Conservation (phyloP, 2,797 vertebrate species). For the Triplophysa bombifrons region DNA sequence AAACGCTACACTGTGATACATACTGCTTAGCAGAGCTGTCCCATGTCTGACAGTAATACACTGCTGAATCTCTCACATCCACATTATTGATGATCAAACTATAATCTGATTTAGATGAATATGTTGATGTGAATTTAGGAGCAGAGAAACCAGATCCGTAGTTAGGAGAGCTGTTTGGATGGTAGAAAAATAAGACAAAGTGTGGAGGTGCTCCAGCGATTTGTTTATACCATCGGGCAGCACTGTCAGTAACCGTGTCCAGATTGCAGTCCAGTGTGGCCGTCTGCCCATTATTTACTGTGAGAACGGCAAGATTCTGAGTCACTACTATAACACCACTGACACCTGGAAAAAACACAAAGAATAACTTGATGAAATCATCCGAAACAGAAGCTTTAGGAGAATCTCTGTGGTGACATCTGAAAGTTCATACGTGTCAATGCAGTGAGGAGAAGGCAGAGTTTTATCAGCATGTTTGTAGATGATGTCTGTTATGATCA, state of each 20-base stretch:
- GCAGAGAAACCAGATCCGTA: constrained; percentile 59
- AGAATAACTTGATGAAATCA: neutral
- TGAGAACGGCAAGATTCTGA: constrained; percentile 52
- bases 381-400: neutral
- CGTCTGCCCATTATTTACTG: constrained; percentile 58
- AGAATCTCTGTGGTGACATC: neutral
- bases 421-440: neutral
- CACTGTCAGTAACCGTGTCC: constrained; percentile 20
- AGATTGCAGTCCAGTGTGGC: constrained; percentile 65
- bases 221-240: constrained; percentile 42
- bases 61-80: neutral
- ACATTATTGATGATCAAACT: neutral
- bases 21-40: fast-evolving
- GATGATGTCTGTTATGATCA: neutral
- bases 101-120: constrained; percentile 43
- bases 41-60: neutral
- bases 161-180: fast-evolving
- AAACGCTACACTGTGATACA: too few species aligned
- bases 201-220: constrained; percentile 17
- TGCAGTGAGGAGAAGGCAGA: neutral
- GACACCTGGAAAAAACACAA: neutral
- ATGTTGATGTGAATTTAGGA: constrained; percentile 57
- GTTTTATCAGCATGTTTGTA: neutral
- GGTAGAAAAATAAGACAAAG: neutral
- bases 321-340: neutral